Percentiles rank a stretch among this genome's conserved stretches.
phyloP scores from a whole-genome alignment of 2,797 vertebrate species.

The Graptemys geographica region DNA sequence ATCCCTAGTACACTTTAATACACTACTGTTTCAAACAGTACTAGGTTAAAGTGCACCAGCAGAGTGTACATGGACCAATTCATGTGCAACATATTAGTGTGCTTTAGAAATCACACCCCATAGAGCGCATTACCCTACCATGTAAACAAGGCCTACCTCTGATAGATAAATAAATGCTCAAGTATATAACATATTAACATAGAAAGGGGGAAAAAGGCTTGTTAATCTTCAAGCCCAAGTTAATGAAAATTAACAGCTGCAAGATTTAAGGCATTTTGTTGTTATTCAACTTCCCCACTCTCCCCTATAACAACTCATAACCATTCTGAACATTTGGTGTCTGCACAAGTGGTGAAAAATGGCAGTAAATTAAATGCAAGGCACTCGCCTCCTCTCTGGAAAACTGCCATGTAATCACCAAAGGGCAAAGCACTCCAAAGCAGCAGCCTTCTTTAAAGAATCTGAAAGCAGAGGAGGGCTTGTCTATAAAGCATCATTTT shows the following conservation, averaged over 20 bases:
- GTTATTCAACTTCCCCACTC: background rate
- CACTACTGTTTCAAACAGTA: background rate
- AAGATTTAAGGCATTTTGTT: background rate
- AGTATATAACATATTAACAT: background rate
- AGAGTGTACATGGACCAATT: background rate
- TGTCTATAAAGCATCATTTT: conserved; percentile 43
- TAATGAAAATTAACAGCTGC: too few relatives aligned
- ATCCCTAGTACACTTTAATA: background rate
- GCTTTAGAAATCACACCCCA: background rate
- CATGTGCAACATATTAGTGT: background rate
- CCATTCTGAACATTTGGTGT: background rate
- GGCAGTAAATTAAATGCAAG: background rate
- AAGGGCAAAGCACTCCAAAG: conserved; percentile 25
- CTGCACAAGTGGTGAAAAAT: background rate
- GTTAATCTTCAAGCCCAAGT: background rate
- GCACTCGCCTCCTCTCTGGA: background rate
- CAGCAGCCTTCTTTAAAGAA: background rate
- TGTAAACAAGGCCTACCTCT: background rate
- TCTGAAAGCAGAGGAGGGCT: conserved; percentile 1
- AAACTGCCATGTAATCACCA: conserved; percentile 31
- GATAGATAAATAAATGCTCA: background rate
- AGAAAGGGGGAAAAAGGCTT: background rate
- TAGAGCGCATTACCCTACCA: background rate
- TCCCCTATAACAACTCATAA: background rate
- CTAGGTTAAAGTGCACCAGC: background rate